Evolutionary conservation across 2,797 vertebrate species (phyloP).

Genomic region (Huso huso): DNA sequence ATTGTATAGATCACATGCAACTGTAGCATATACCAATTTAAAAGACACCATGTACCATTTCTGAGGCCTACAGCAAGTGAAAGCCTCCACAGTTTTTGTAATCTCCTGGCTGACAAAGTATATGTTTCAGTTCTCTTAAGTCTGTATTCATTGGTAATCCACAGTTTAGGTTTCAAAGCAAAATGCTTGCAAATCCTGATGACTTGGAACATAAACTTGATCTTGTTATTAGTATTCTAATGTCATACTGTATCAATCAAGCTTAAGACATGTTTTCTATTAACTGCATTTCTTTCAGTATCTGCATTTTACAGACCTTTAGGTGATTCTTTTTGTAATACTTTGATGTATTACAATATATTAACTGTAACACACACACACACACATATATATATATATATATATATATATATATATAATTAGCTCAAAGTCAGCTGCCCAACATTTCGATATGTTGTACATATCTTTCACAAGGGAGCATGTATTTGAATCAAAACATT

Average conservation of each 20-base stretch:
- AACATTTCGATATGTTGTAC: too few relatives aligned
- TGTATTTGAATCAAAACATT: too few relatives aligned
- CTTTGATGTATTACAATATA: too few relatives aligned
- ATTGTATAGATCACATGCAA: slow-evolving; percentile 19
- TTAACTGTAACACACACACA: too few relatives aligned
- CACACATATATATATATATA: too few relatives aligned
- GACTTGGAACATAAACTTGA: slow-evolving; percentile 63
- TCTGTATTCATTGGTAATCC: slow-evolving; percentile 67
- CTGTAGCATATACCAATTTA: slow-evolving; percentile 9
- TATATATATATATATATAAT: too few relatives aligned
- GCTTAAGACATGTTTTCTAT: too few relatives aligned
- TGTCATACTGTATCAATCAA: slow-evolving; percentile 57
- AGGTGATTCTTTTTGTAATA: too few relatives aligned
- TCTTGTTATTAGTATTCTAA: slow-evolving; percentile 71
- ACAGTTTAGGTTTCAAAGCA: slow-evolving; percentile 56
- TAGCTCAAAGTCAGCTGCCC: too few relatives aligned
- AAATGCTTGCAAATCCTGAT: slow-evolving; percentile 61
- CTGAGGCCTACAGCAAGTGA: slow-evolving; percentile 4
- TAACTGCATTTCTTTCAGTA: too few relatives aligned
- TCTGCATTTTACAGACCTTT: too few relatives aligned
- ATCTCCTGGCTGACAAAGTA: slow-evolving; percentile 44
- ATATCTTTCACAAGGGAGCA: too few relatives aligned
- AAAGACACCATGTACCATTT: background rate
- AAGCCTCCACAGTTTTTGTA: slow-evolving; percentile 36
- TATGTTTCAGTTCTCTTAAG: slow-evolving; percentile 54